These are phyloP conservation scores for Drosophila ohnishii DNA, from an alignment of 1,140 invertebrate genomes.

Conservation along the genomic window DNA sequence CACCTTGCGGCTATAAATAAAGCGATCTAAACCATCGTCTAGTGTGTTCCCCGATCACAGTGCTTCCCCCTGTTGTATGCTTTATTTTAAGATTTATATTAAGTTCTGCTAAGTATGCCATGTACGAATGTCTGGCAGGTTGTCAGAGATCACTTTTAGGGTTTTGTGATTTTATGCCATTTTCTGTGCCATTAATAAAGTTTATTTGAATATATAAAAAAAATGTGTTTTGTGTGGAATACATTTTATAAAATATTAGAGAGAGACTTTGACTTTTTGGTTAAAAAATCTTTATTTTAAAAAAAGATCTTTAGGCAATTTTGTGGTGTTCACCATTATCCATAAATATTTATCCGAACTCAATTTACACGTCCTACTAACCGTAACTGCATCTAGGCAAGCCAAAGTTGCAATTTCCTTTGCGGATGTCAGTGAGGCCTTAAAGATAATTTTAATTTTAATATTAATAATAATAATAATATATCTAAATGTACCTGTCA, in stretches of 20 bases:
- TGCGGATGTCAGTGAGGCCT: background rate
- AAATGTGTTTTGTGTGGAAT: background rate
- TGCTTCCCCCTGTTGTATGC: constrained; percentile 68
- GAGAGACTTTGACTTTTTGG: no score
- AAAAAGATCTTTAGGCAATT: background rate
- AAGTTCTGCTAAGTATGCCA: constrained; percentile 56
- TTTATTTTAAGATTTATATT: constrained; percentile 37
- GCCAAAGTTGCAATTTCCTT: background rate
- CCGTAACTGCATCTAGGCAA: background rate
- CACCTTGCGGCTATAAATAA: constrained; percentile 41
- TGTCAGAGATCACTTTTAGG: constrained; percentile 6
- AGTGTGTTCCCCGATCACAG: constrained; percentile 18
- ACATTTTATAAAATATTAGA: no score
- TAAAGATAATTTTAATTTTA: background rate
- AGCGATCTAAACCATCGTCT: background rate
- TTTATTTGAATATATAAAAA: background rate
- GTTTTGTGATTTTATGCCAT: constrained; percentile 4
- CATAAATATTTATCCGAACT: no score
- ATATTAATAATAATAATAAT: background rate
- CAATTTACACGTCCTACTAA: no score
- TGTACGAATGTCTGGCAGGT: background rate
- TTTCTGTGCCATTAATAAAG: constrained; percentile 37
- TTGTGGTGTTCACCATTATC: background rate
- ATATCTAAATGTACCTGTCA: background rate
- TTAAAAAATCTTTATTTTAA: no score